Evolutionary conservation across 2,113 vertebrate genomes (phyloP).

Genomic region (Pseudonaja textilis): DNA sequence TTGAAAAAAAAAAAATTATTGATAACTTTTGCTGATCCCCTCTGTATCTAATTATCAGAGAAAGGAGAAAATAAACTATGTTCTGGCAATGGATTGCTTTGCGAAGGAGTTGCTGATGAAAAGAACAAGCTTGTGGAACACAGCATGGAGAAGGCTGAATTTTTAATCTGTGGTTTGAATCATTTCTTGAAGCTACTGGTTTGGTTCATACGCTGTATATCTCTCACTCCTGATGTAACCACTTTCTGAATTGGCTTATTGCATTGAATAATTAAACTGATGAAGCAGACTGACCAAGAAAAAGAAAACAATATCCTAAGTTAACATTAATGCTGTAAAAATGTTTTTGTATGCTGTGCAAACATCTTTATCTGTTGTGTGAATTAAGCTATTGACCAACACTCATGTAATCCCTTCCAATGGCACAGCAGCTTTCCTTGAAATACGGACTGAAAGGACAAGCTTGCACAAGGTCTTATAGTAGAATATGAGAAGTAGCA

Average conservation of each 20-base stretch:
- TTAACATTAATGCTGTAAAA: not conserved
- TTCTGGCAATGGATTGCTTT: slow-evolving; percentile 19
- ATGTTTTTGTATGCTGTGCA: not conserved
- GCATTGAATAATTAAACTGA: not conserved
- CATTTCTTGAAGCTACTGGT: not conserved
- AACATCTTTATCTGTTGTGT: not conserved
- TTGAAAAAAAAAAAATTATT: not conserved
- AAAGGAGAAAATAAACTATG: not conserved
- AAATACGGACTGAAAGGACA: not conserved
- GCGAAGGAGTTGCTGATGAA: not conserved
- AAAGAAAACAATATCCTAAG: not conserved
- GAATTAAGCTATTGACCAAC: not conserved
- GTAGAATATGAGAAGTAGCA: not conserved
- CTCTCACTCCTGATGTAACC: not conserved
- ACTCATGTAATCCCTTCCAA: too few species aligned
- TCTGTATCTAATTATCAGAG: not conserved
- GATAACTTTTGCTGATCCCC: not conserved
- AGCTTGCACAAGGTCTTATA: not conserved
- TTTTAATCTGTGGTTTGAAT: not conserved
- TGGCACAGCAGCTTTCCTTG: not conserved
- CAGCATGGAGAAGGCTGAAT: not conserved
- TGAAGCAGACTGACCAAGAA: not conserved
- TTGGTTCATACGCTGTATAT: not conserved
- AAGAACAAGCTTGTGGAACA: accelerated
- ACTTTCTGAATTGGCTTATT: not conserved